A percentile compares a stretch with the other conserved stretches of the same genome.
phyloP scores from a whole-genome alignment of 2,797 vertebrate genomes.

The Semotilus atromaculatus region DNA sequence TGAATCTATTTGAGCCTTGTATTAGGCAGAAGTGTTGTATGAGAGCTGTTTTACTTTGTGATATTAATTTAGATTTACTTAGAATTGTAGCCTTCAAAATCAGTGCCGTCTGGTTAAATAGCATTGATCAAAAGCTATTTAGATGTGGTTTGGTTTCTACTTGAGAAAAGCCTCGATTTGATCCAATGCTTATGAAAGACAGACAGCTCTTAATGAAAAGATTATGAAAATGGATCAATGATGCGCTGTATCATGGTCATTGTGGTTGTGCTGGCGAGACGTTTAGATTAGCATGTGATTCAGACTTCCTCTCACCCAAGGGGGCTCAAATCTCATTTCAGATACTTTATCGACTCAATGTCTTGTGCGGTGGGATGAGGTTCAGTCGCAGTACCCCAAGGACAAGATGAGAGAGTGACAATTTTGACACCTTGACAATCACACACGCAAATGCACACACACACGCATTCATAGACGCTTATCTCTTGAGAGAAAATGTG shows the following conservation, averaged over 20 bases:
- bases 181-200: conserved; percentile 2
- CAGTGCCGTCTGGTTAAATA: not conserved
- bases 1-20: not conserved
- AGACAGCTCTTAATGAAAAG: conserved; percentile 32
- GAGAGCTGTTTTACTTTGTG: not conserved
- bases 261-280: conserved; percentile 19
- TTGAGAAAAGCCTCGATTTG: not conserved
- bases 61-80: not conserved
- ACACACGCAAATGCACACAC: not conserved
- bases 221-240: conserved; percentile 26
- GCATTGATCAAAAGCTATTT: not conserved
- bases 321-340: conserved; percentile 68
- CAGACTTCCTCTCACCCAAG: conserved; percentile 58
- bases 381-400: conserved; percentile 53
- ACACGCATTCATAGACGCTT: not conserved
- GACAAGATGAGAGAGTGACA: conserved; percentile 52
- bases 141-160: not conserved
- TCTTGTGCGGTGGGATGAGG: conserved; percentile 59
- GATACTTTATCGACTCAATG: conserved; percentile 62
- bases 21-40: not conserved
- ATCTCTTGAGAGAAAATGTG: conserved; percentile 38
- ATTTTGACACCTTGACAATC: conserved; percentile 38
- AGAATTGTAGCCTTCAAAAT: not conserved
- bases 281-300: conserved; percentile 45
- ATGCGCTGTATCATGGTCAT: not conserved